Base-by-base conservation (phyloP, 2,113 vertebrate species). In the Petaurus breviceps region DNA sequence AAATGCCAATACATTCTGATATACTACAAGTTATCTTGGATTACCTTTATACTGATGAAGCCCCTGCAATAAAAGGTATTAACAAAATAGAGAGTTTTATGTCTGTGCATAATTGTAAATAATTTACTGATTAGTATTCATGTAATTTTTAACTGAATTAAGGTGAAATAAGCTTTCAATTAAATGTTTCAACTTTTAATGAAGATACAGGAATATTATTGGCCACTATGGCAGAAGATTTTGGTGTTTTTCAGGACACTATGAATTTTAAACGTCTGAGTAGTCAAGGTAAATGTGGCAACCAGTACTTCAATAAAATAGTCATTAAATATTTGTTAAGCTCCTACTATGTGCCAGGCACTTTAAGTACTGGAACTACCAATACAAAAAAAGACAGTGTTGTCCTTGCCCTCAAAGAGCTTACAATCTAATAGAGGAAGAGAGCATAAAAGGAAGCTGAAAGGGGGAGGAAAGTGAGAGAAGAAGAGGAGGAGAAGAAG, bases 1-100 rank as follows among this genome's bases (percentile, higher is more conserved):
- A 99, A 97, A 99, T 99, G 99, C 99, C 99, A 8, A 99, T 99
- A 52, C 99, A 98, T 98, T 99, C 99, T 92, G 99, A 99, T 89
- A 98, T 99, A 90, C 98, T 99, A 49, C 99, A 99, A 97, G 99
- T 99, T 97, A 99, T 99, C 97, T 98, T 99, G 49, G 99, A 99
- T 98, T 99, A 99, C 97, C 98, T 99, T 97, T 99, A 99, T 97
- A 99, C 99, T 37, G 99, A 99, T 97, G 99, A 99, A 98, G 99
- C 99, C 96, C 97, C 98, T 96, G 98, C 98, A 5, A 98, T 99
- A 96, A 99, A 99, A 99, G 99, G 99, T 99, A 98, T 91, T 89
- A 43, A 96, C 90, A 55, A 91, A 94, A 28, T 22, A 43, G 97
- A 97, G 90, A n/a, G 49, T 31, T 95, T 93, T 43, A 51, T 19